Evolutionary conservation across 2,797 vertebrate species (phyloP).

Genomic region (Paramormyrops hopkinsi): DNA sequence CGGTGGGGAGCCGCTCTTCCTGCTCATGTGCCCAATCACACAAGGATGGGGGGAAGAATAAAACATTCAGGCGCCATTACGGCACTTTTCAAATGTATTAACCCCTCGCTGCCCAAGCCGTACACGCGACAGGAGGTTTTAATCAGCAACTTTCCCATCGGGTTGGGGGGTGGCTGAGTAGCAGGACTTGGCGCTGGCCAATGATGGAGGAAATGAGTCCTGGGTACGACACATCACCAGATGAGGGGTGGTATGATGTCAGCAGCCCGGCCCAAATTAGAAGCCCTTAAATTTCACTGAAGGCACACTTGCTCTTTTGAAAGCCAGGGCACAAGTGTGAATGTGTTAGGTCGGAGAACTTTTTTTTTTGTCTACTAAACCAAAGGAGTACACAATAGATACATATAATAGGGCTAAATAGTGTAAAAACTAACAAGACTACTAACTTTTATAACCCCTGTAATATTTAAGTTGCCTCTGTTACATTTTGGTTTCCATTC

Average conservation of each 20-base stretch:
- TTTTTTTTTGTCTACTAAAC: not conserved
- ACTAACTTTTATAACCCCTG: not conserved
- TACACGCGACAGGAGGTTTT: conserved; percentile 50
- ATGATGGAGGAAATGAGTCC: conserved; percentile 81
- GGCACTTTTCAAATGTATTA: conserved; percentile 45
- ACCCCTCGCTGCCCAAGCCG: conserved; percentile 59
- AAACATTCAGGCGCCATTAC: conserved; percentile 24
- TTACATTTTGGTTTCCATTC: not conserved
- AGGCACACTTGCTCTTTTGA: conserved; percentile 8
- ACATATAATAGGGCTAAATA: not conserved
- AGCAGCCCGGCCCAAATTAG: conserved; percentile 89
- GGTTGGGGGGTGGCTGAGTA: conserved; percentile 45
- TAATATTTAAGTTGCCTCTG: not conserved
- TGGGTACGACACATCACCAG: conserved; percentile 79
- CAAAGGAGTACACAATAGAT: not conserved
- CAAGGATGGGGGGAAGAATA: conserved; percentile 54
- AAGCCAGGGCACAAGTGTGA: not conserved
- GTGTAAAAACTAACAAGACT: not conserved
- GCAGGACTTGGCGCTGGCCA: conserved; percentile 72
- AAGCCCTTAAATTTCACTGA: conserved; percentile 87
- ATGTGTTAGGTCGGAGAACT: not conserved
- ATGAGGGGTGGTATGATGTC: conserved; percentile 81
- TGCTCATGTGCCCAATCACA: conserved; percentile 87
- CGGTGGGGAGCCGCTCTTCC: conserved; percentile 90
- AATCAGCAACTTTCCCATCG: conserved; percentile 62